These are phyloP conservation scores for Hanleya hanleyi DNA, from an alignment of 2,888 invertebrate genomes.

Conservation along the genomic window DNA sequence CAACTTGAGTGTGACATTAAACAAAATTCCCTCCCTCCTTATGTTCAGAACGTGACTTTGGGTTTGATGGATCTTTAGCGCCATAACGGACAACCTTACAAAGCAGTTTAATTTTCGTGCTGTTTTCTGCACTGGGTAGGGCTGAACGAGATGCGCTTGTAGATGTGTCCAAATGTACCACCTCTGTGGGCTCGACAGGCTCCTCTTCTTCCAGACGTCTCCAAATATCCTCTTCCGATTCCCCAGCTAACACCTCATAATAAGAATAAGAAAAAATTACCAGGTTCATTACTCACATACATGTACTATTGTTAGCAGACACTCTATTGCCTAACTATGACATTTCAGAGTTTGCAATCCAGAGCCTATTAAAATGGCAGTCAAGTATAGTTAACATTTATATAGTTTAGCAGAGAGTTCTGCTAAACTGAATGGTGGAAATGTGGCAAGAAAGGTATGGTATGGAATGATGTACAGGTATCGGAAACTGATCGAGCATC, in stretches of 20 bases:
- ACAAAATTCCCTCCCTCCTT: too few species aligned
- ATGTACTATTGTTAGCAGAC: too few species aligned
- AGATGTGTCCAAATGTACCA: neutral
- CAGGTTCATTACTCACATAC: too few species aligned
- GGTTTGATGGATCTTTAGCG: neutral
- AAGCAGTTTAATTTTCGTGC: neutral
- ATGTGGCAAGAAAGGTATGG: too few species aligned
- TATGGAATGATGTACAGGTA: neutral
- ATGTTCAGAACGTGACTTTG: neutral
- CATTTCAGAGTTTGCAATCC: too few species aligned
- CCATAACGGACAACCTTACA: neutral
- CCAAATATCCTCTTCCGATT: neutral
- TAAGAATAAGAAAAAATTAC: neutral
- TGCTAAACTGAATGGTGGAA: too few species aligned
- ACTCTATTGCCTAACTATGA: too few species aligned
- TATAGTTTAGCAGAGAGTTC: too few species aligned
- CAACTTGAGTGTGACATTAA: too few species aligned
- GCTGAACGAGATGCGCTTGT: neutral
- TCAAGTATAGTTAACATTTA: too few species aligned
- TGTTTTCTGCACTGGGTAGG: neutral
- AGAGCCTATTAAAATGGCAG: too few species aligned
- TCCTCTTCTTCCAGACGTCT: neutral
- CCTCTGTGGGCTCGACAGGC: neutral
- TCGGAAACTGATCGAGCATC: neutral
- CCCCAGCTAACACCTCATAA: neutral